Base-by-base conservation (phyloP, 2,113 vertebrate genomes). In the Grallaria varia region DNA sequence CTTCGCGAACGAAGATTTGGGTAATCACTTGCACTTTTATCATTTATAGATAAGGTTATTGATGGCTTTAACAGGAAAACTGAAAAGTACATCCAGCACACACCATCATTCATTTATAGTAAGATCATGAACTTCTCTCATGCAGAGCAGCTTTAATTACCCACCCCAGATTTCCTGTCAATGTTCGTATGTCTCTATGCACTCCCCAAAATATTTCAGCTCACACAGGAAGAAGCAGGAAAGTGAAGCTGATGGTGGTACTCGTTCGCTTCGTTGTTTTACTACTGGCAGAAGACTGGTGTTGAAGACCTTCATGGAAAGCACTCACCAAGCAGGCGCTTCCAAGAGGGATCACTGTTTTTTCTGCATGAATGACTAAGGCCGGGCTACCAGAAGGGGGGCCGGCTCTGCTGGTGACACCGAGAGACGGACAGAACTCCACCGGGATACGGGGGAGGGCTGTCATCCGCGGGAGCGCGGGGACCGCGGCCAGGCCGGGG, bases 381-480 rank as follows among this genome's bases (percentile, higher is more conserved):
- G 62, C 56, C 25, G 1, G 28, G 28, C 71, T 42, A 7, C 24
- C 50, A 33, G 24, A 14, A 47, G 14, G 12, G 52, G 42, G n/a
- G 27, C 37, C 18, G 16, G 66, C 40, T 56, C 20, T 37, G 55
- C 25, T 3, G 5, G n/a, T n/a, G n/a, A 30, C 83, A 44, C 4
- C 1, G 1, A 40, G 12, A 44, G 33, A 13, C 0, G n/a, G n/a
- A n/a, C n/a, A n/a, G n/a, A n/a, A n/a, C n/a, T n/a, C n/a, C n/a
- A n/a, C n/a, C n/a, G 0, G 4, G 22, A 12, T 12, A n/a, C 12
- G 8, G 1, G 12, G 1, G 16, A 40, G 33, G 16, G 30, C 52
- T 33, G 66, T 0, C 17, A 1, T 6, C 37, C 13, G 5, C 1
- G 4, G 27, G 14, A 35, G 20, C 0, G 24, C 0, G 35, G 22